Conservation (phyloP, 2,113 vertebrate genomes). For the Harpagus bidentatus region DNA sequence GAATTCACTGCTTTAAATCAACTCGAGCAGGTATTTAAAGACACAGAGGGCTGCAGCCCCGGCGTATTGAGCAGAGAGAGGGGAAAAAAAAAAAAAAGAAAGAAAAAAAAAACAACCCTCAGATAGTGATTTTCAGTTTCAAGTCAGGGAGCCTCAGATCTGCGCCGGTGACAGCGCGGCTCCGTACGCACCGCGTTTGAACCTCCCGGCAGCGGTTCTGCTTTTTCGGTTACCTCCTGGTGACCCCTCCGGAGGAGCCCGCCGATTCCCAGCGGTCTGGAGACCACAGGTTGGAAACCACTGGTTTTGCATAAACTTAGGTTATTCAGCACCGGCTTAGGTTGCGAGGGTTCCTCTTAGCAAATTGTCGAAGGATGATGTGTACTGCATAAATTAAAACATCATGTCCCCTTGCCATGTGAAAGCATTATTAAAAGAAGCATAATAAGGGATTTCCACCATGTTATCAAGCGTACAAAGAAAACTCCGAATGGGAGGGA, state of each 20-base stretch:
- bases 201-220: background rate
- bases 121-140: background rate
- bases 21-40: background rate
- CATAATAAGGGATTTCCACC: slow-evolving; percentile 63
- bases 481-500: slow-evolving; percentile 46
- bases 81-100: background rate
- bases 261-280: slow-evolving; percentile 11
- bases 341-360: slow-evolving; percentile 17
- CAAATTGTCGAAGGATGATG: slow-evolving; percentile 36
- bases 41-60: background rate
- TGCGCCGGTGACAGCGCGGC: background rate
- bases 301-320: slow-evolving; percentile 48
- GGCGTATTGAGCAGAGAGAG: accelerated
- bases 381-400: slow-evolving; percentile 50
- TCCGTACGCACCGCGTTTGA: accelerated
- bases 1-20: background rate
- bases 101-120: background rate
- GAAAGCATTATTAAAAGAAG: slow-evolving; percentile 58
- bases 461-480: slow-evolving; percentile 61
- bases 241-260: background rate
- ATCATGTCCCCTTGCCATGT: slow-evolving; percentile 44
- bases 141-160: background rate
- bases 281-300: slow-evolving; percentile 57
- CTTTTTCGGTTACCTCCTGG: slow-evolving; percentile 34
- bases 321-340: background rate